Evolutionary conservation across 2,113 vertebrate species (phyloP).

Genomic region (Erinaceus europaeus): DNA sequence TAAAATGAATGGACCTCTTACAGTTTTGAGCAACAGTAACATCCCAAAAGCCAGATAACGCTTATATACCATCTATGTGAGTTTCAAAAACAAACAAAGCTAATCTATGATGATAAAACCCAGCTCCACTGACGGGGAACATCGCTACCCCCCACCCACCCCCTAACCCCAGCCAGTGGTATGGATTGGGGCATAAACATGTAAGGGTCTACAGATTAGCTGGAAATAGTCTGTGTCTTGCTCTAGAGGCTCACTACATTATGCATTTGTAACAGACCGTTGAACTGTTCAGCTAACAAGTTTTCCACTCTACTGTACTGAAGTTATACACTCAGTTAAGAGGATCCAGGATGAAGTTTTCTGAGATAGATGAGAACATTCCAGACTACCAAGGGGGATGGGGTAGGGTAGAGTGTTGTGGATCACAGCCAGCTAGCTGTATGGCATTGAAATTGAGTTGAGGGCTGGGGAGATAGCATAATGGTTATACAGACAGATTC

Average conservation of each 20-base stretch:
- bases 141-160: too few relatives aligned
- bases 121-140: too few relatives aligned
- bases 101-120: not conserved
- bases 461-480: too few relatives aligned
- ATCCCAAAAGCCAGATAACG: not conserved
- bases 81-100: not conserved
- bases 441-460: not conserved
- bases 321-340: not conserved
- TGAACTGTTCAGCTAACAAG: not conserved
- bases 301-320: not conserved
- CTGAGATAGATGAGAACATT: not conserved
- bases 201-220: not conserved
- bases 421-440: not conserved
- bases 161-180: too few relatives aligned
- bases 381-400: not conserved
- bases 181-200: too few relatives aligned
- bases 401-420: not conserved
- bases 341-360: not conserved
- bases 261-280: not conserved
- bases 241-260: not conserved
- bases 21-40: not conserved
- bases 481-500: too few relatives aligned
- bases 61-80: not conserved
- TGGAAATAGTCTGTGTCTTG: not conserved
- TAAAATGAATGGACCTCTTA: not conserved